Evolutionary conservation across 2,888 invertebrate species (phyloP), one percentile per base, ranked within the genome.

Genomic region (Drosophila mayaguana): DNA sequence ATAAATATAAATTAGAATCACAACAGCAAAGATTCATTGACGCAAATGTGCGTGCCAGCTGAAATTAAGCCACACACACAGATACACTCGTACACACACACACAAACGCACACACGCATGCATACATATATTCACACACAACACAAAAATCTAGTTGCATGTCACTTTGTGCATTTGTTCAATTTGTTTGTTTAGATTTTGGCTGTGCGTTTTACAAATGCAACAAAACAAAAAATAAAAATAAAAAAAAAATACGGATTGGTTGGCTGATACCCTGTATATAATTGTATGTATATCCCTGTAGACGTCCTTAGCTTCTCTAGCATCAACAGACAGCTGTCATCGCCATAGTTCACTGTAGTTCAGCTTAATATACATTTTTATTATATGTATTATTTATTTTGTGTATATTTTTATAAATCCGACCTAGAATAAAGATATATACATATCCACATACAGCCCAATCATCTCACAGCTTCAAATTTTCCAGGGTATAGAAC

Each of bases 91-190:
- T n/a, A n/a, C 7, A 20, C 12, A 32, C 28, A 50, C 25, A 43
- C 22, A 63, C 12, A 56, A 22, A 22, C 32, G 56, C 42, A 42
- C 34, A 54, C 9, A 36, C 34, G 32, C 12, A 36, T n/a, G 63
- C 22, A 42, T n/a, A n/a, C n/a, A n/a, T n/a, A n/a, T n/a, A n/a
- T n/a, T n/a, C 12, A 51, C 14, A 12, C 14, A 11, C 40, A 46
- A 25, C 53, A 38, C 43, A 22, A 8, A 67, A 63, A 63, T 73
- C 62, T 61, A 63, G 74, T 74, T 74, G 70, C 78, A 62, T 67
- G 77, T 63, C 75, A 78, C 57, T 78, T 66, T 71, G 66, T 59
- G 72, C 67, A 76, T 76, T 77, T 63, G 50, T 51, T 54, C 67
- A 72, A 77, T 77, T 77, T 75, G 72, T 72, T 67, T 66, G 56